phyloP scores from a whole-genome alignment of 2,888 invertebrate genomes.

The Calliphora vomitoria region DNA sequence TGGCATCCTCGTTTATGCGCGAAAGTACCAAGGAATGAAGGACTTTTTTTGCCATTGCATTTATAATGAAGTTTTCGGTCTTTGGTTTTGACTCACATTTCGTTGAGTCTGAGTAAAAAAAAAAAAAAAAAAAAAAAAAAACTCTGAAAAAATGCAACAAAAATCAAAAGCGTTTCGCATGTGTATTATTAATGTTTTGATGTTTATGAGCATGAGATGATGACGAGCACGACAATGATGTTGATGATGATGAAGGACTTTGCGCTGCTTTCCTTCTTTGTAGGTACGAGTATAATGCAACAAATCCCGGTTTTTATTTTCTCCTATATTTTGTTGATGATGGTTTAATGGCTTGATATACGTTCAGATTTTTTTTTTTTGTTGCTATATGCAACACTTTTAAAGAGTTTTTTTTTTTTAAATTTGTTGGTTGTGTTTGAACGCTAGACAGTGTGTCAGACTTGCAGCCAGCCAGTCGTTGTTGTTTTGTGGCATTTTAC shows the following conservation, averaged over 20 bases:
- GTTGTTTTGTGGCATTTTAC: constrained; percentile 20
- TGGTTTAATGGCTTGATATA: constrained; percentile 69
- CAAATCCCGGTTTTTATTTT: constrained; percentile 20
- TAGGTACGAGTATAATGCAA: constrained; percentile 29
- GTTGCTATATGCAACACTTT: constrained; percentile 32
- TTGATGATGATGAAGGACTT: constrained; percentile 19
- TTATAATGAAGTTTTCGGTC: constrained; percentile 62
- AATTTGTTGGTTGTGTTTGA: constrained; percentile 12
- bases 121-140: neutral
- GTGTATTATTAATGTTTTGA: constrained; percentile 52
- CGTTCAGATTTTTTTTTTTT: constrained; percentile 47
- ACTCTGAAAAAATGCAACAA: neutral
- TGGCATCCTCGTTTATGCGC: constrained; percentile 41
- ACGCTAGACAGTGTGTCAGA: constrained; percentile 53
- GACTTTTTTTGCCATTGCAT: constrained; percentile 35
- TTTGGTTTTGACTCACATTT: constrained; percentile 45
- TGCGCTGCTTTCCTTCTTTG: constrained; percentile 20
- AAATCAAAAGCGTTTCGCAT: constrained; percentile 49
- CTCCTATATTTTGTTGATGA: constrained; percentile 32
- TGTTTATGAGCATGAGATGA: constrained; percentile 32
- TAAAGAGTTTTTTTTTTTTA: neutral
- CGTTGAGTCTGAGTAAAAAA: neutral
- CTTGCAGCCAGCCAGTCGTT: constrained; percentile 28
- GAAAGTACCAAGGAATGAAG: constrained; percentile 22
- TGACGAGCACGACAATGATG: neutral